phyloP scores from a whole-genome alignment of 2,888 invertebrate species.

The Campopleginae sp. region DNA sequence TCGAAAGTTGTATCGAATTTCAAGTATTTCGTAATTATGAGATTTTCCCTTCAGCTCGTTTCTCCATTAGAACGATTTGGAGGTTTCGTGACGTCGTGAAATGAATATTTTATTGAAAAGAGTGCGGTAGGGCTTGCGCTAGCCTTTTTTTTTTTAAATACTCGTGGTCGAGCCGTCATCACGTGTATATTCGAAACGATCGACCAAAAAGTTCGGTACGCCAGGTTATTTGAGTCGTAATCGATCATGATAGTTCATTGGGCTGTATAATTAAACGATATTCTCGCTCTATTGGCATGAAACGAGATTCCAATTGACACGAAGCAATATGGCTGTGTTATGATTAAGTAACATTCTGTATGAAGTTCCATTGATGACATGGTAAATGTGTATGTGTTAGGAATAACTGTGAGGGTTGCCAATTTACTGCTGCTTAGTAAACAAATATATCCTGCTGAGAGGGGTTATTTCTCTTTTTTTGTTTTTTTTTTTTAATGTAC shows the following conservation, averaged over 20 bases:
- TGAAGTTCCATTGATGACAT: slow-evolving; percentile 11
- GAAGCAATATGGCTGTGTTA: background rate
- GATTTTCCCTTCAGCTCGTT: too few species aligned
- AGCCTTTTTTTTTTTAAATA: too few species aligned
- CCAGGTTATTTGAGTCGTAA: background rate
- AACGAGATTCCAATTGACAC: background rate
- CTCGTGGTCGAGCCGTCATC: too few species aligned
- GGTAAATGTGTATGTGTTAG: slow-evolving; percentile 20
- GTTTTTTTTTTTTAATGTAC: slow-evolving; percentile 10
- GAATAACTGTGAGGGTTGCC: slow-evolving; percentile 27
- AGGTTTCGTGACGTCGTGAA: too few species aligned
- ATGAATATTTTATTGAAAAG: too few species aligned
- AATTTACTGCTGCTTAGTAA: slow-evolving; percentile 25
- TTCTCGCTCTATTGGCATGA: background rate
- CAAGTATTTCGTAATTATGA: background rate
- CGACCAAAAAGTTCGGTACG: background rate
- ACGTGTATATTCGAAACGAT: background rate
- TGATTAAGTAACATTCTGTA: slow-evolving; percentile 7
- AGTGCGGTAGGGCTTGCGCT: too few species aligned
- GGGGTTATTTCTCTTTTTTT: background rate
- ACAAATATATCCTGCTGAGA: background rate
- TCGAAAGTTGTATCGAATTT: background rate
- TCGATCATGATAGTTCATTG: background rate
- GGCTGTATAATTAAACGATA: background rate
- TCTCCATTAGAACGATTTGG: too few species aligned